Percentiles rank a stretch among this genome's conserved stretches.
phyloP scores from a whole-genome alignment of 2,113 vertebrate genomes.

The Notiomystis cincta region DNA sequence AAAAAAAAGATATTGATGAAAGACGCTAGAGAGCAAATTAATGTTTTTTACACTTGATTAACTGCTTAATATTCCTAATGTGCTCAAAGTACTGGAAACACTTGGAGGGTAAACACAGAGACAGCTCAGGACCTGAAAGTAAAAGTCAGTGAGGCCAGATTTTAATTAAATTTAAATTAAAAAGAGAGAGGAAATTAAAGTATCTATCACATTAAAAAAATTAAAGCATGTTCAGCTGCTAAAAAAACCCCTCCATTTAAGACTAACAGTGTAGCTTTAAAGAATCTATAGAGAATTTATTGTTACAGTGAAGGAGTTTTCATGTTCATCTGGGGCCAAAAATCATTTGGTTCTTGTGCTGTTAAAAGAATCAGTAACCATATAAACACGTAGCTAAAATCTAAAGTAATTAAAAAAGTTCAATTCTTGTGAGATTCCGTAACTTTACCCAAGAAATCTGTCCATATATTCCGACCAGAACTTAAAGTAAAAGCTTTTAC shows the following conservation, averaged over 20 bases:
- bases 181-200: constrained; percentile 53
- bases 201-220: constrained; percentile 18
- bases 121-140: constrained; percentile 17
- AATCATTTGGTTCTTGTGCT: not conserved
- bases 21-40: constrained; percentile 26
- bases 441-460: not conserved
- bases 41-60: constrained; percentile 63
- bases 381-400: not conserved
- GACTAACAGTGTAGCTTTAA: not conserved
- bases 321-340: not conserved
- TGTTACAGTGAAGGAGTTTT: not conserved
- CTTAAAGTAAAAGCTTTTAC: not conserved
- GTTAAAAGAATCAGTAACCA: not conserved
- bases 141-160: constrained; percentile 27
- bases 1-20: constrained; percentile 36
- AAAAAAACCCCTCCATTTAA: not conserved
- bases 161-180: constrained; percentile 68
- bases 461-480: not conserved
- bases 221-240: not conserved
- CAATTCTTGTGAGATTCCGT: not conserved
- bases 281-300: not conserved
- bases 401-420: not conserved
- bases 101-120: constrained; percentile 46
- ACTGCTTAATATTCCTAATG: constrained; percentile 62
- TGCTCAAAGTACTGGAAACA: constrained; percentile 40